phyloP scores from a whole-genome alignment of 2,888 invertebrate genomes.

The Ferrisia virgata region DNA sequence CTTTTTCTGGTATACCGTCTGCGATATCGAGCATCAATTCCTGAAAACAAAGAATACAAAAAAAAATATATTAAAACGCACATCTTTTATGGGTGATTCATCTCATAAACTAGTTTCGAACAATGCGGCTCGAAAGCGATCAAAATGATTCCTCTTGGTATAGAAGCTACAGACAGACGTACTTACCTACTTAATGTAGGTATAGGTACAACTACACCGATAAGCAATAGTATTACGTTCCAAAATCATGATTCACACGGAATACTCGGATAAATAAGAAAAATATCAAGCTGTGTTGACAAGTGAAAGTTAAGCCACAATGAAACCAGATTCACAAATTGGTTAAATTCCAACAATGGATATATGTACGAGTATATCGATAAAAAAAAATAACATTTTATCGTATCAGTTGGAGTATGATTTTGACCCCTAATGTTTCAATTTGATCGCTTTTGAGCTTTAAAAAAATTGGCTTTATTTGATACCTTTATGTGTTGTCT shows the following conservation, averaged over 20 bases:
- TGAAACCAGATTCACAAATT: background rate
- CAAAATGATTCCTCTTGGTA: background rate
- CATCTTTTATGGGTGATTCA: background rate
- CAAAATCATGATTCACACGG: constrained; percentile 31
- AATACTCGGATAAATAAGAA: background rate
- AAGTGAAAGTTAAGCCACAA: constrained; percentile 12
- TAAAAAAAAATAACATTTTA: background rate
- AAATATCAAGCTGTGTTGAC: background rate
- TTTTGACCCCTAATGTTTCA: background rate
- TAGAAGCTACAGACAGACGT: background rate
- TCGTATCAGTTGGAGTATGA: background rate
- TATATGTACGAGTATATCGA: background rate
- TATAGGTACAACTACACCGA: no score
- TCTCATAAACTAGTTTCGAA: constrained; percentile 1
- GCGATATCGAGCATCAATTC: constrained; percentile 36
- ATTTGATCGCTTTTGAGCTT: background rate
- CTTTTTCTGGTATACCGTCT: constrained; percentile 33
- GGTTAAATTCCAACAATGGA: no score
- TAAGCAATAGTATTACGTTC: no score
- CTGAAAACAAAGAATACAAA: constrained; percentile 26
- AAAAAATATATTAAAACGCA: background rate
- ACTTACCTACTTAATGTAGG: background rate
- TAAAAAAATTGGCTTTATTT: background rate
- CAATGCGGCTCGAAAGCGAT: constrained; percentile 23
- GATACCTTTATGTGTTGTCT: constrained; percentile 55